phyloP scores from a whole-genome alignment of 2,797 vertebrate genomes.

The Gymnothorax reevesii region DNA sequence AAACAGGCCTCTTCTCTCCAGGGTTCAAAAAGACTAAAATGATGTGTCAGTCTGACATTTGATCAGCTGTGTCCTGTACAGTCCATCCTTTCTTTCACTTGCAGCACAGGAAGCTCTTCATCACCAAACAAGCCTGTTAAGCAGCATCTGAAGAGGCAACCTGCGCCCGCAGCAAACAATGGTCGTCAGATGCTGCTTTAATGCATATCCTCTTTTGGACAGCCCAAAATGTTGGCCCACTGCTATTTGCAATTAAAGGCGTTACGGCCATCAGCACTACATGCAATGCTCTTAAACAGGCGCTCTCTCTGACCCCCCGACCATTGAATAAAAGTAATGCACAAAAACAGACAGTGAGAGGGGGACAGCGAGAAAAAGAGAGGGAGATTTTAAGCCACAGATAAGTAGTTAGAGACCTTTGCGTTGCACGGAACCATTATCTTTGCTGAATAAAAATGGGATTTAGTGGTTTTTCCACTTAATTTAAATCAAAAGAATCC shows the following conservation, averaged over 20 bases:
- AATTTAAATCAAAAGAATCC: conserved; percentile 99
- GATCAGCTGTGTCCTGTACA: conserved; percentile 69
- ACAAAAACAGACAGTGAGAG: conserved; percentile 70
- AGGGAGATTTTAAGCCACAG: conserved; percentile 82
- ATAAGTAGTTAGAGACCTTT: conserved; percentile 87
- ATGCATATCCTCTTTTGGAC: conserved; percentile 79
- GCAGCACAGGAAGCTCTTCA: conserved; percentile 64
- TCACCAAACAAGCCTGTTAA: conserved; percentile 58
- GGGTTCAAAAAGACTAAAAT: conserved; percentile 55
- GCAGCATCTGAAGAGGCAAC: conserved; percentile 71
- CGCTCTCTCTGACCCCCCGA: conserved; percentile 72
- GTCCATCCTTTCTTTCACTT: conserved; percentile 69
- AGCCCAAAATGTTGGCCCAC: conserved; percentile 78
- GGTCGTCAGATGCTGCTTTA: conserved; percentile 81
- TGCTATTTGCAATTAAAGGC: conserved; percentile 79
- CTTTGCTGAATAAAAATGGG: conserved; percentile 94
- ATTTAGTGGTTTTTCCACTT: conserved; percentile 99
- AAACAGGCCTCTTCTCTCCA: conserved; percentile 53
- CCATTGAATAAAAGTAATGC: conserved; percentile 81
- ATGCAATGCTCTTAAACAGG: conserved; percentile 80
- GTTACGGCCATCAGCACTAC: conserved; percentile 81
- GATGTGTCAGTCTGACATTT: conserved; percentile 61
- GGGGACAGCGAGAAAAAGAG: conserved; percentile 67
- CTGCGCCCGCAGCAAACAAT: conserved; percentile 75
- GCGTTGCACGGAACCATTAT: conserved; percentile 87